Base-by-base conservation (phyloP, 2,797 vertebrate species). In the Siniperca obscura region DNA sequence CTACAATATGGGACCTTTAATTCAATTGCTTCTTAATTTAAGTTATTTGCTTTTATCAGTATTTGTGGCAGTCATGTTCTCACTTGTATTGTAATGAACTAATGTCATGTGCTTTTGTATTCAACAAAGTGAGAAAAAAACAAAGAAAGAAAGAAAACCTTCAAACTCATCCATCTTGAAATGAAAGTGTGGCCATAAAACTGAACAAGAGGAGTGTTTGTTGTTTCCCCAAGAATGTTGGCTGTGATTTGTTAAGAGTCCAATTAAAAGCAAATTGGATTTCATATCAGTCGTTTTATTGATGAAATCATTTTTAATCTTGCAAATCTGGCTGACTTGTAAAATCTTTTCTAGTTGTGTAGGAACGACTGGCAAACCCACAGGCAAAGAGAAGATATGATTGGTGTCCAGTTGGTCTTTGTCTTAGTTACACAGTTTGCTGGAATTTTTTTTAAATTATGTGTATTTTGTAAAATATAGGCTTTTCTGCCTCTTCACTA, bases 291-390 rank as follows among this genome's bases (percentile, higher is more conserved):
- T 48, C 34, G n/a, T 52, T 52, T 42, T 25, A 62, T 22, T 40
- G 25, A 53, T 66, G 12, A 56, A 68, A 38, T 48, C 10, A 48
- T 50, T 79, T 66, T 25, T 53, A 36, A 25, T 70, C n/a, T 21
- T 27, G 17, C 22, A 52, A 40, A 52, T 25, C n/a, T 3, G 22
- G 3, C 36, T n/a, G 16, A 60, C 27, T 10, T 34, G 25, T 21
- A 38, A 22, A n/a, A 62, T 13, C 21, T 40, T n/a, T 57, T 36
- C 48, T 14, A 52, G 27, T 50, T 6, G 46, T 25, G 30, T 17
- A 11, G 21, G 42, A 76, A 27, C 21, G 3, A 17, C n/a, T 44
- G 48, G 7, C 17, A 27, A 72, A 60, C 19, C 5, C 25, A 17
- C 48, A n/a, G 14, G 36, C 25, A 52, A n/a, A 56, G 13, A 52